Conservation (phyloP, 2,888 invertebrate genomes). For the Oasisia sp. region DNA sequence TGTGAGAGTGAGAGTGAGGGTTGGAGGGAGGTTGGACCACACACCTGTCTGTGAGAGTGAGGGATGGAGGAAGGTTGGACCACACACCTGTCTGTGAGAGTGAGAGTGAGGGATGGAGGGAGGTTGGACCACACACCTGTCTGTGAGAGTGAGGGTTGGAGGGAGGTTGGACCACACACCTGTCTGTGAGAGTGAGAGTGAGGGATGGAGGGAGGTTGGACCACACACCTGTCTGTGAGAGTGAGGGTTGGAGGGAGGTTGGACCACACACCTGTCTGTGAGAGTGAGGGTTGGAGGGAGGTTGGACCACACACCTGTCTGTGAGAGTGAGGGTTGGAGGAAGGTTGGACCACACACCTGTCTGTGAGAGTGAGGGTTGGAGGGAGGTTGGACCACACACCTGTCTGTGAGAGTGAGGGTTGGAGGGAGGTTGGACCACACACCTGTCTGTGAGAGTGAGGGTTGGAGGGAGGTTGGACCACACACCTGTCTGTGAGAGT, state of each 20-base stretch:
- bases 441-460: conserved; percentile 76
- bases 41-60: conserved; percentile 76
- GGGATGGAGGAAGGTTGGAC: conserved; percentile 77
- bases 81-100: conserved; percentile 73
- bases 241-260: too few relatives aligned
- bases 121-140: conserved; percentile 67
- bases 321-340: too few relatives aligned
- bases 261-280: conserved; percentile 70
- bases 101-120: too few relatives aligned
- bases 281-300: too few relatives aligned
- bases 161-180: conserved; percentile 50
- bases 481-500: conserved; percentile 74
- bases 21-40: too few relatives aligned
- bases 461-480: too few relatives aligned
- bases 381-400: conserved; percentile 47
- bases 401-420: conserved; percentile 79
- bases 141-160: conserved; percentile 80
- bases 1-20: too few relatives aligned
- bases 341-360: conserved; percentile 67
- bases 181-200: conserved; percentile 80
- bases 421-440: too few relatives aligned
- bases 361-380: conserved; percentile 78
- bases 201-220: too few relatives aligned
- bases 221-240: conserved; percentile 73
- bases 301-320: conserved; percentile 68